A percentile compares a stretch with the other conserved stretches of the same genome.
phyloP scores from a whole-genome alignment of 2,113 vertebrate genomes.

The Eidolon helvum region DNA sequence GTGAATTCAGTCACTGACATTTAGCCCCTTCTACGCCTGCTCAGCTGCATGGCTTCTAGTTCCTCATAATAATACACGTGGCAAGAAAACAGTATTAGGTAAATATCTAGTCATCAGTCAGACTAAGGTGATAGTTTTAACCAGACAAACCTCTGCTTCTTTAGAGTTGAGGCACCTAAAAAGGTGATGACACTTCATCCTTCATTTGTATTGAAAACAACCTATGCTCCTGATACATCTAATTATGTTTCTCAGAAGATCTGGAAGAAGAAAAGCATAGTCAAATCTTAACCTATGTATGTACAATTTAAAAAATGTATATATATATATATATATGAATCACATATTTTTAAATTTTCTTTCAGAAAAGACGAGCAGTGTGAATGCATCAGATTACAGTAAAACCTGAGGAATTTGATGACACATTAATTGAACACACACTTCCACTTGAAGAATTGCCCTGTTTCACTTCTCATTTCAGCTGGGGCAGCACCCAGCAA shows the following conservation, averaged over 20 bases:
- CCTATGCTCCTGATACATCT: neutral
- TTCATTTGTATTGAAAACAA: neutral
- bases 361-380: neutral
- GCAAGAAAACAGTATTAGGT: conserved; percentile 16
- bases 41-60: neutral
- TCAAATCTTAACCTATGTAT: neutral
- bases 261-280: neutral
- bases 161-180: neutral
- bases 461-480: neutral
- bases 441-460: neutral
- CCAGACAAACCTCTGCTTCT: neutral
- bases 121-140: conserved; percentile 14
- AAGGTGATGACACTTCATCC: neutral
- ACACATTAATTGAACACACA: neutral
- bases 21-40: neutral
- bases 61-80: neutral
- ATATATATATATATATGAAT: neutral
- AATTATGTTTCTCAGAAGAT: neutral
- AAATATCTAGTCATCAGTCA: conserved; percentile 6
- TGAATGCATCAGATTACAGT: neutral
- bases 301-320: neutral
- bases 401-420: neutral
- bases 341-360: neutral
- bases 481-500: neutral
- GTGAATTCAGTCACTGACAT: conserved; percentile 43